These are phyloP conservation scores for Pogona vitticeps DNA, from an alignment of 2,113 vertebrate species.

Conservation along the genomic window DNA sequence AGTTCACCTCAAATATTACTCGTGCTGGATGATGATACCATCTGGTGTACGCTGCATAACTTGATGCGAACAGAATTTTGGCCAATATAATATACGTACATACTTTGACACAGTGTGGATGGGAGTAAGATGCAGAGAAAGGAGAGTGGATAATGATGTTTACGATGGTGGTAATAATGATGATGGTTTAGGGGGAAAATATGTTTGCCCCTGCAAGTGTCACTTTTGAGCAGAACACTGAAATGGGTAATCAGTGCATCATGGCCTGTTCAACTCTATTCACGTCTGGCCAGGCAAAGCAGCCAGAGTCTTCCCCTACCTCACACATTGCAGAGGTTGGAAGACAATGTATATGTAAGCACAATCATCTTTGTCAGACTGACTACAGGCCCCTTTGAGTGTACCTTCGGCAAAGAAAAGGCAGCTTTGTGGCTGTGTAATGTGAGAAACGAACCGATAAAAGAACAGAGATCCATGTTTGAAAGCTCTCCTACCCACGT, in stretches of 20 bases:
- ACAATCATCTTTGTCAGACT: neutral
- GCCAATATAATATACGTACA: no score
- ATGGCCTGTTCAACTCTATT: neutral
- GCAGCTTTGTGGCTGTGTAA: neutral
- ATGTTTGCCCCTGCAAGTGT: neutral
- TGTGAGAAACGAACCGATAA: neutral
- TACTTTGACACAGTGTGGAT: no score
- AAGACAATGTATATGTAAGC: neutral
- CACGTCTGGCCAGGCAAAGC: neutral
- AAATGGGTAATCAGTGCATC: neutral
- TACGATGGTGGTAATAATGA: no score
- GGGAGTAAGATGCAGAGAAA: no score
- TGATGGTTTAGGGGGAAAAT: neutral
- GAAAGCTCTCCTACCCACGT: slow-evolving; percentile 48
- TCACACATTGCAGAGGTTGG: neutral
- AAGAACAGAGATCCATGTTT: slow-evolving; percentile 14
- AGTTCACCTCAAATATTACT: no score
- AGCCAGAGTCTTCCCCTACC: neutral
- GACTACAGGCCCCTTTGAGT: neutral
- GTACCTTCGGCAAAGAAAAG: neutral
- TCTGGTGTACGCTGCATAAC: no score
- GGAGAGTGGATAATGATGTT: no score
- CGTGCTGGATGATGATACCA: no score
- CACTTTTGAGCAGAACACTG: neutral
- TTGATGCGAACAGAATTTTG: no score